These are phyloP conservation scores for Pan troglodytes DNA, from an alignment of 2,113 vertebrate genomes.

Conservation along the genomic window DNA sequence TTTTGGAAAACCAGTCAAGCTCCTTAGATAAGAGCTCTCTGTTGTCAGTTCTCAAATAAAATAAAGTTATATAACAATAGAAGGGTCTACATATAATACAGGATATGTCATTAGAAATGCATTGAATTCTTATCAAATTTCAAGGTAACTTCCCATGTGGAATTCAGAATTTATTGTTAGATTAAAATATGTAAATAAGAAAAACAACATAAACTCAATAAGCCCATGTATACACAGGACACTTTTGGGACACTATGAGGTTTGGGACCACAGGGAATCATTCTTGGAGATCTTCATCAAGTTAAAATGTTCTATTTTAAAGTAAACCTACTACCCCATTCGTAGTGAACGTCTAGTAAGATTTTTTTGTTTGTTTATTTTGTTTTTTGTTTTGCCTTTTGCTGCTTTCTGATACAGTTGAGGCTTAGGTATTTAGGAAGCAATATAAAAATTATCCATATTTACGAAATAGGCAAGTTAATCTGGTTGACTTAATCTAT, in stretches of 20 bases:
- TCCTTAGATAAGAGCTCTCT: neutral
- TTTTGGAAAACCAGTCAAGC: neutral
- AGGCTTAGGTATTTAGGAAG: neutral
- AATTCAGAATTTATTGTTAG: neutral
- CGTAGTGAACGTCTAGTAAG: neutral
- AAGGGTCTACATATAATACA: neutral
- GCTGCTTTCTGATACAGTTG: neutral
- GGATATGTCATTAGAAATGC: neutral
- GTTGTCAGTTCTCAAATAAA: neutral
- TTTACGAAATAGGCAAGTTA: neutral
- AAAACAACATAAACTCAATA: neutral
- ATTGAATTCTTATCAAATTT: neutral
- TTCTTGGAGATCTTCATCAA: neutral
- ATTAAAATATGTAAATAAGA: neutral
- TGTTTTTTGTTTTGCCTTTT: neutral
- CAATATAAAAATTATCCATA: neutral
- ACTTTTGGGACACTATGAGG: no score
- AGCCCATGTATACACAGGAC: neutral
- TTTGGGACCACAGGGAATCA: neutral
- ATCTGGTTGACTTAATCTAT: neutral
- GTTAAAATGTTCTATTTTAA: neutral
- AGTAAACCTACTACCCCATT: neutral
- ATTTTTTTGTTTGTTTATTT: neutral
- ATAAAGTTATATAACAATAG: neutral
- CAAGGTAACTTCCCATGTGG: neutral